A percentile compares a stretch with the other conserved stretches of the same genome.
phyloP scores from a whole-genome alignment of 2,113 vertebrate genomes.

The Dasypus novemcinctus region DNA sequence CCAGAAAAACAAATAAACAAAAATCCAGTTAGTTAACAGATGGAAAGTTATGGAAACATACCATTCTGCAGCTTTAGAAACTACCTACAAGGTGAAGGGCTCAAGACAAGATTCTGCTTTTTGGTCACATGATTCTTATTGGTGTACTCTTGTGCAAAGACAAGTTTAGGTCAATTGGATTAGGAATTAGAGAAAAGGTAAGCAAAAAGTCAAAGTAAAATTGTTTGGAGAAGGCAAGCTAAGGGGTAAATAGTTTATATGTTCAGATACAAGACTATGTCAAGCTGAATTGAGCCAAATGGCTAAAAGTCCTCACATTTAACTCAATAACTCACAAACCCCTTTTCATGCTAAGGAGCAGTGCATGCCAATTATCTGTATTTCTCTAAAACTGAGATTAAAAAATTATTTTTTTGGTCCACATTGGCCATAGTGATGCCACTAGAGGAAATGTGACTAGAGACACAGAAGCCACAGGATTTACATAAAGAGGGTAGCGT shows the following conservation, averaged over 20 bases:
- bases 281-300: conserved; percentile 17
- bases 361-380: background rate
- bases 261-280: background rate
- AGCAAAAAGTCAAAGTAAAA: background rate
- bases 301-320: background rate
- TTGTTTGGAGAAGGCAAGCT: background rate
- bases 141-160: background rate
- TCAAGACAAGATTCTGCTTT: background rate
- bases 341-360: background rate
- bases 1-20: background rate
- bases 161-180: background rate
- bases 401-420: background rate
- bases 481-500: background rate
- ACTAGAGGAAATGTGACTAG: background rate
- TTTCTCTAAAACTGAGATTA: background rate
- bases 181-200: background rate
- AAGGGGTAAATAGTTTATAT: background rate
- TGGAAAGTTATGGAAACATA: background rate
- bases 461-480: background rate
- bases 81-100: background rate
- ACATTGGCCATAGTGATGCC: background rate
- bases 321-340: background rate
- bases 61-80: background rate
- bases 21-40: background rate
- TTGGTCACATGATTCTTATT: background rate